Conservation (phyloP, 2,888 invertebrate species). For the Achlya flavicornis region DNA sequence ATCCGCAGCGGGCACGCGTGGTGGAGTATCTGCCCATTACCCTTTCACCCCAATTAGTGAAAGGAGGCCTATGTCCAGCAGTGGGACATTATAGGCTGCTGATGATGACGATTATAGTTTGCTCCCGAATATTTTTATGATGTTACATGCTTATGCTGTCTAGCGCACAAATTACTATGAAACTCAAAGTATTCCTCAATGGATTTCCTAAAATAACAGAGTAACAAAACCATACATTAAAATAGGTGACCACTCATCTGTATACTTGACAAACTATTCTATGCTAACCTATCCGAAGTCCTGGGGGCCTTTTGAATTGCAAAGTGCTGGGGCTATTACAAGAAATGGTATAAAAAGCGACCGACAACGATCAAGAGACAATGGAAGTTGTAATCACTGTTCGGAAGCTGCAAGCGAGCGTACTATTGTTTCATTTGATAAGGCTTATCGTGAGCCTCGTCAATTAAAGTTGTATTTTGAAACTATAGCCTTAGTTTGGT, state of each 20-base stretch:
- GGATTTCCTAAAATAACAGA: conserved; percentile 17
- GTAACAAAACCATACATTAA: conserved; percentile 44
- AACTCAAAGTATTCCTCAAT: too few species aligned
- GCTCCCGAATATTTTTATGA: too few species aligned
- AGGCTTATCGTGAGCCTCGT: background rate
- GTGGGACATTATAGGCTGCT: too few species aligned
- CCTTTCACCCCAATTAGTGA: too few species aligned
- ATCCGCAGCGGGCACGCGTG: too few species aligned
- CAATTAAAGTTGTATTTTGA: too few species aligned
- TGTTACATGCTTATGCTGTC: too few species aligned
- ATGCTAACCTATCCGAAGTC: conserved; percentile 48
- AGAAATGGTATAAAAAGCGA: conserved; percentile 59
- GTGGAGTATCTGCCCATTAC: too few species aligned
- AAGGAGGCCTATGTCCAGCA: too few species aligned
- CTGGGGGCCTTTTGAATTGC: conserved; percentile 65
- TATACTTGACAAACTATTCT: conserved; percentile 47
- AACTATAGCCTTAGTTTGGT: too few species aligned
- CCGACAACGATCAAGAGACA: conserved; percentile 31
- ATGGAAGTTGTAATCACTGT: conserved; percentile 31
- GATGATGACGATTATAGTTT: too few species aligned
- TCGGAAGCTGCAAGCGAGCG: background rate
- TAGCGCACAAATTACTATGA: too few species aligned
- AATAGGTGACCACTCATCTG: conserved; percentile 48
- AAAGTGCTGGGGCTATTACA: conserved; percentile 57
- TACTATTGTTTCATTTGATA: background rate